Conservation (phyloP, 1,140 invertebrate species). For the Nasonia giraulti region DNA sequence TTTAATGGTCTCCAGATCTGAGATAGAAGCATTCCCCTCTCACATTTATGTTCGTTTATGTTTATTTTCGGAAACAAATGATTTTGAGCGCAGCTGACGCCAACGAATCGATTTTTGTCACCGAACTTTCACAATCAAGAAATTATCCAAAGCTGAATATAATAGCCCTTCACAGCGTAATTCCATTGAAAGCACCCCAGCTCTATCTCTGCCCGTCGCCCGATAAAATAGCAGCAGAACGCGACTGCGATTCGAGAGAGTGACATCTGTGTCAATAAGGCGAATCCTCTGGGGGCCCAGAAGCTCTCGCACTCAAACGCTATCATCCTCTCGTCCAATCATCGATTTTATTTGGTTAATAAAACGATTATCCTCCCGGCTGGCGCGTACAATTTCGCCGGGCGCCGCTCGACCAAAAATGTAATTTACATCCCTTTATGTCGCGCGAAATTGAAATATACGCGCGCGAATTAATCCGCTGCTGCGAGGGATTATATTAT, state of each 20-base stretch:
- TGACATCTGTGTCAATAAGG: slow-evolving; percentile 74
- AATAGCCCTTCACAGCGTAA: slow-evolving; percentile 51
- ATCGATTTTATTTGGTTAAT: slow-evolving; percentile 74
- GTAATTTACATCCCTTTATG: slow-evolving; percentile 75
- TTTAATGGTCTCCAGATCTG: too few species aligned
- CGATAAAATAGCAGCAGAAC: slow-evolving; percentile 54
- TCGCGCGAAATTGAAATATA: slow-evolving; percentile 74
- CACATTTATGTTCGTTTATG: too few species aligned
- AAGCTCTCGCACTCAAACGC: slow-evolving; percentile 51
- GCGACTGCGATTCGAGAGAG: slow-evolving; percentile 56
- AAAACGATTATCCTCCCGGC: slow-evolving; percentile 71
- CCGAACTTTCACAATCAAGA: too few species aligned
- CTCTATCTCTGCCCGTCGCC: slow-evolving; percentile 28
- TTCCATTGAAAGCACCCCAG: slow-evolving; percentile 56
- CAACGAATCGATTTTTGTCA: too few species aligned
- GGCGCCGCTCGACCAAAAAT: slow-evolving; percentile 71
- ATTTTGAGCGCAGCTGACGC: too few species aligned
- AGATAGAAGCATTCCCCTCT: too few species aligned
- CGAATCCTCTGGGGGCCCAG: slow-evolving; percentile 61
- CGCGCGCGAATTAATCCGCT: slow-evolving; percentile 64
- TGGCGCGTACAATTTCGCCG: slow-evolving; percentile 48
- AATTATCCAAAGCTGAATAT: not conserved
- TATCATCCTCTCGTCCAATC: slow-evolving; percentile 69
- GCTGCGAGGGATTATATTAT: slow-evolving; percentile 63
- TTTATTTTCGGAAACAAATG: too few species aligned